Conservation (phyloP, 1,140 invertebrate genomes). For the Dendrolimus punctatus region DNA sequence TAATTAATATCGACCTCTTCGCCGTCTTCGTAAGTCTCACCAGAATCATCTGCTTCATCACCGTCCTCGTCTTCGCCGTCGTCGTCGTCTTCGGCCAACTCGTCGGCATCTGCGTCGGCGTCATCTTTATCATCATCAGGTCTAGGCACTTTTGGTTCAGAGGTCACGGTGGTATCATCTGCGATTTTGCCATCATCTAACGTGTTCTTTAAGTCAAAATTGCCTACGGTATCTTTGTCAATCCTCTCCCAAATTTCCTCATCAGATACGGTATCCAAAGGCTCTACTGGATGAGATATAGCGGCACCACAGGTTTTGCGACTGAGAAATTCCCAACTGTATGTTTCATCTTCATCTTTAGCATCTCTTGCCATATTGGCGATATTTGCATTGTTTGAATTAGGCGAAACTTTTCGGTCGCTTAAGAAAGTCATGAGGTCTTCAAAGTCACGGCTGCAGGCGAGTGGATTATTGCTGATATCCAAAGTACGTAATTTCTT, state of each 20-base stretch:
- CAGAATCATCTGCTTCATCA: conserved; percentile 33
- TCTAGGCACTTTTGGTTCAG: conserved; percentile 13
- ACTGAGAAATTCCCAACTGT: conserved; percentile 61
- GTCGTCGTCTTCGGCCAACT: conserved; percentile 31
- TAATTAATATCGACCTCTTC: conserved; percentile 47
- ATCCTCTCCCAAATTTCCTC: conserved; percentile 72
- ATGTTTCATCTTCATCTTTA: conserved; percentile 44
- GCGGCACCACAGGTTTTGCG: conserved; percentile 52
- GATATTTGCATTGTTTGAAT: conserved; percentile 50
- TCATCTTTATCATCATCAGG: conserved; percentile 36
- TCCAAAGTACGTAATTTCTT: conserved; percentile 76
- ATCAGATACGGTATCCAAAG: conserved; percentile 47
- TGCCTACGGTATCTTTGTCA: conserved; percentile 57
- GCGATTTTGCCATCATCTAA: conserved; percentile 57
- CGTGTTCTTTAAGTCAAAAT: conserved; percentile 55
- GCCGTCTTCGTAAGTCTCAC: conserved; percentile 34
- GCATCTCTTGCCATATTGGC: conserved; percentile 61
- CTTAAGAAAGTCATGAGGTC: conserved; percentile 74
- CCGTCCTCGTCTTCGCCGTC: conserved; percentile 46
- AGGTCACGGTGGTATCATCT: conserved; percentile 37
- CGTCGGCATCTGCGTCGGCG: conserved; percentile 30
- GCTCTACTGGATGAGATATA: conserved; percentile 40
- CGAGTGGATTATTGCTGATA: conserved; percentile 76
- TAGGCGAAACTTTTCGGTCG: conserved; percentile 63
- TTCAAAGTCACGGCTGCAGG: conserved; percentile 75